Conservation (phyloP, 2,797 vertebrate genomes). For the Anabacerthia variegaticeps region DNA sequence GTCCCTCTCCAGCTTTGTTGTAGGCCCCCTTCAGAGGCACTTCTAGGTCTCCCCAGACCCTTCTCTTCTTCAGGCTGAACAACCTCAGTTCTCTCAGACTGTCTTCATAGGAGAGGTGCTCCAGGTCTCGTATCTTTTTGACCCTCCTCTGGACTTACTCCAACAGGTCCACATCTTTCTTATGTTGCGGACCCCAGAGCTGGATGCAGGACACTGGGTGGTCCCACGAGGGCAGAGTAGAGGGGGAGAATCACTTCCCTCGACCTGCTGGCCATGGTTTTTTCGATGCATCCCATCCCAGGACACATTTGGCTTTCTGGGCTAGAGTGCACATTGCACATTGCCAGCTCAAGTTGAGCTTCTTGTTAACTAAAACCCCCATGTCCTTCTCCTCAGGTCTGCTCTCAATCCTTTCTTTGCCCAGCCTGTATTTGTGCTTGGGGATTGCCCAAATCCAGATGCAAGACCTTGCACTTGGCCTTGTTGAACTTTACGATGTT, state of each 20-base stretch:
- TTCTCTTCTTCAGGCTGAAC: neutral
- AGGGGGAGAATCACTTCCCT: neutral
- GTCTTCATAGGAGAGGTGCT: neutral
- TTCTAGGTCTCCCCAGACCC: rapidly evolving
- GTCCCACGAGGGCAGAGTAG: neutral
- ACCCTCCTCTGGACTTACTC: neutral
- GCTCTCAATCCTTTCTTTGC: neutral
- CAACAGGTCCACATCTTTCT: neutral
- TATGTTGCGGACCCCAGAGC: neutral
- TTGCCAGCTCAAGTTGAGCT: neutral
- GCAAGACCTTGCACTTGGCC: neutral
- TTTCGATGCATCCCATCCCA: neutral
- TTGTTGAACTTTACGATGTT: neutral
- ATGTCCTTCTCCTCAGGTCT: neutral
- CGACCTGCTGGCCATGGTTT: rapidly evolving
- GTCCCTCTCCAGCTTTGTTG: neutral
- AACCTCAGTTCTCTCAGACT: neutral
- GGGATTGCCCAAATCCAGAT: neutral
- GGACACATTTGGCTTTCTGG: rapidly evolving
- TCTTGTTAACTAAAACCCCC: neutral
- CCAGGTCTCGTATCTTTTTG: neutral
- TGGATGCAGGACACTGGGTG: neutral
- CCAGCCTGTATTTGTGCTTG: neutral
- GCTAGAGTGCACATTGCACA: neutral
- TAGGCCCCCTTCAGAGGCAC: neutral